phyloP scores from a whole-genome alignment of 2,797 vertebrate genomes.

The Periparus ater region DNA sequence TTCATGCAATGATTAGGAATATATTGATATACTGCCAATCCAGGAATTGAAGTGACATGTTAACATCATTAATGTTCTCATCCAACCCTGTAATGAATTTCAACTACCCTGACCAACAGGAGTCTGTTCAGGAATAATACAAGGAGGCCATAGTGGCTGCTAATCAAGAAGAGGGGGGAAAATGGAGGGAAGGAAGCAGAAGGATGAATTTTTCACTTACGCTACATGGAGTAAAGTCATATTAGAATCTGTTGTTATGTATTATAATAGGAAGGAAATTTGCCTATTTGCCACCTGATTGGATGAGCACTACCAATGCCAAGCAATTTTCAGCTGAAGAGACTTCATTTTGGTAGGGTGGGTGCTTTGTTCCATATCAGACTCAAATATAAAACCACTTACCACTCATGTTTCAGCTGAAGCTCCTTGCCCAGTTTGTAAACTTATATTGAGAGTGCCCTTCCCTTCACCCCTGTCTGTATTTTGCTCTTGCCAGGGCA shows the following conservation, averaged over 20 bases:
- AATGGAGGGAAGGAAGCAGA: accelerated
- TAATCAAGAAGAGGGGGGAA: accelerated
- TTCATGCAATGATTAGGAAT: neutral
- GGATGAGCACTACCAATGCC: neutral
- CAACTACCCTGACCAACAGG: neutral
- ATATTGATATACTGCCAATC: neutral
- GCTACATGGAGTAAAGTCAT: neutral
- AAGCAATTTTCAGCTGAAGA: neutral
- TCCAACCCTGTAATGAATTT: neutral
- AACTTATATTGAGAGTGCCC: neutral
- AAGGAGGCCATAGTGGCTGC: neutral
- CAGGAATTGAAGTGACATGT: neutral
- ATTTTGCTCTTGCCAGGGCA: neutral
- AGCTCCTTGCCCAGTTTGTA: neutral
- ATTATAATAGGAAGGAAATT: neutral
- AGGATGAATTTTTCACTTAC: neutral
- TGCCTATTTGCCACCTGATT: neutral
- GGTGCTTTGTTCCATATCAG: neutral
- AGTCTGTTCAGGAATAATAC: neutral
- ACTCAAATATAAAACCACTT: neutral
- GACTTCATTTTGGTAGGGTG: neutral
- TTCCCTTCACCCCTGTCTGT: neutral
- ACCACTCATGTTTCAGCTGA: neutral
- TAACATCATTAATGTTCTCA: neutral
- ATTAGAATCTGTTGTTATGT: neutral